Percentiles rank a stretch among this genome's conserved stretches.
Evolutionary conservation across 2,113 vertebrate genomes (phyloP).

Genomic region (Charadrius vociferus): DNA sequence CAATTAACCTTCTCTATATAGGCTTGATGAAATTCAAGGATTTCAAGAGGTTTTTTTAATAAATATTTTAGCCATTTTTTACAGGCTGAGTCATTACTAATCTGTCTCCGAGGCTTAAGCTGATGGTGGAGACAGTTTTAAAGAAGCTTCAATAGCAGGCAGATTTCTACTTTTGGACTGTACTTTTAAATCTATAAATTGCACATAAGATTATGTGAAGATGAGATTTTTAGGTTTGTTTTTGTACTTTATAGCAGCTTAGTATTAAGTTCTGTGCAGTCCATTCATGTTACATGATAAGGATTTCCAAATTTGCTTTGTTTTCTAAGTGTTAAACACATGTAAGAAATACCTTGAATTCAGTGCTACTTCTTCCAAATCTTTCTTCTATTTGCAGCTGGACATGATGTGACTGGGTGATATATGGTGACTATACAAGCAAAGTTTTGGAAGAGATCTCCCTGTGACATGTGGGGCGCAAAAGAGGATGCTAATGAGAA

Average conservation of each 20-base stretch:
- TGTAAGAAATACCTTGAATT: background rate
- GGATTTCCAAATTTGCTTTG: background rate
- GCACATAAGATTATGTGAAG: background rate
- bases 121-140: background rate
- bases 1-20: slow-evolving; percentile 1
- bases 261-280: background rate
- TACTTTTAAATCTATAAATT: background rate
- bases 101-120: background rate
- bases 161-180: slow-evolving; percentile 2
- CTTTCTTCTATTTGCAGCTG: slow-evolving; percentile 81
- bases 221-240: background rate
- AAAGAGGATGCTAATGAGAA: background rate
- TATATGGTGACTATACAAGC: background rate
- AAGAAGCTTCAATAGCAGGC: background rate
- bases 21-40: background rate
- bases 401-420: slow-evolving; percentile 86
- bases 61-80: slow-evolving; percentile 12
- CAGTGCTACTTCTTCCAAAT: background rate
- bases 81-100: background rate
- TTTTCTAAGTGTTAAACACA: background rate
- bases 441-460: background rate
- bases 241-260: background rate
- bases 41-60: background rate
- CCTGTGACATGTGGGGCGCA: background rate
- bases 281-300: background rate